These are phyloP conservation scores for Sebastes hopkinsi DNA, from an alignment of 2,797 vertebrate species.

Conservation along the genomic window DNA sequence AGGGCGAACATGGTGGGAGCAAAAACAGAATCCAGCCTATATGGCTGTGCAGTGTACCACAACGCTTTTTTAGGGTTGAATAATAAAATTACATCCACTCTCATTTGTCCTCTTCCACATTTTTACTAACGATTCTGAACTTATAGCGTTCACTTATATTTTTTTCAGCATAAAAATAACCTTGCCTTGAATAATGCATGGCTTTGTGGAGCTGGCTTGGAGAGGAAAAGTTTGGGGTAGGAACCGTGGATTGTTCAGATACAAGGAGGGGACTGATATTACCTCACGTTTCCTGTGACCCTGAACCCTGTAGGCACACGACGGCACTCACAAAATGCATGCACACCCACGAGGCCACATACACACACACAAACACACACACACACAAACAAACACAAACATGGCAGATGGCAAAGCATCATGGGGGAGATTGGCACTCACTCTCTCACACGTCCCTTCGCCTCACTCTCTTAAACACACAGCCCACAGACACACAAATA, in stretches of 20 bases:
- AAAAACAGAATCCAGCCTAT: background rate
- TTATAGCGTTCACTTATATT: background rate
- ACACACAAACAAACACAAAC: slow-evolving; percentile 25
- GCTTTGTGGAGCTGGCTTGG: slow-evolving; percentile 22
- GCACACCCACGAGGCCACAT: slow-evolving; percentile 2
- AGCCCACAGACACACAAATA: slow-evolving; percentile 51
- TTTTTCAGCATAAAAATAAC: slow-evolving; percentile 31
- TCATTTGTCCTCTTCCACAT: slow-evolving; percentile 12
- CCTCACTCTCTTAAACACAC: slow-evolving; percentile 67
- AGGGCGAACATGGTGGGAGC: background rate
- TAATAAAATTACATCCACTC: background rate
- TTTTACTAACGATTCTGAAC: slow-evolving; percentile 9
- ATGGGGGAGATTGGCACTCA: slow-evolving; percentile 78
- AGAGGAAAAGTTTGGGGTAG: slow-evolving; percentile 32
- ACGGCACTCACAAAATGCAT: slow-evolving; percentile 34
- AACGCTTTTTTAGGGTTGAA: background rate
- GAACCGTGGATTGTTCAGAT: slow-evolving; percentile 8
- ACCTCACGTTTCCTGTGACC: slow-evolving; percentile 64
- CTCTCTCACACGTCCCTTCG: slow-evolving; percentile 66
- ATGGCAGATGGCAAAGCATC: slow-evolving; percentile 80
- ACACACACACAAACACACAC: slow-evolving; percentile 8
- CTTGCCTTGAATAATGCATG: slow-evolving; percentile 35
- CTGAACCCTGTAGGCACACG: slow-evolving; percentile 50
- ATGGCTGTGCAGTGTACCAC: background rate
- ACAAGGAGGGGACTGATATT: slow-evolving; percentile 43